Base-by-base conservation (phyloP, 2,797 vertebrate genomes). In the Tamandua tetradactyla region DNA sequence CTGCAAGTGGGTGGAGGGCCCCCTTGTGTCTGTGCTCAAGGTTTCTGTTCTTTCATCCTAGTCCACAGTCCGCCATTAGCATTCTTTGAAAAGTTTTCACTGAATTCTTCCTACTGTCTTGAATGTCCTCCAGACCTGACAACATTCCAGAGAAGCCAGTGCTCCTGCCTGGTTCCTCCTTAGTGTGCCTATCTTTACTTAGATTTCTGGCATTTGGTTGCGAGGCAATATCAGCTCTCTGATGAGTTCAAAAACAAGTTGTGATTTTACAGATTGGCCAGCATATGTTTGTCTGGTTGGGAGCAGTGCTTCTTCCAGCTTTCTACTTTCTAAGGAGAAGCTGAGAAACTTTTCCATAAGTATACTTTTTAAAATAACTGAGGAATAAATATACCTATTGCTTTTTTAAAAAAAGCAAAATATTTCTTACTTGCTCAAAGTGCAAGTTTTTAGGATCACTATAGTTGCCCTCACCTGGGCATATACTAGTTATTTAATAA, bases 341-440 rank as follows among this genome's bases (percentile, higher is more conserved):
- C 4, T 30, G 17, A 89, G 23, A 93, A 79, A 86, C 42, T 30
- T 15, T 35, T 30, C 47, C 49, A 52, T 27, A 80, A 44, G 52
- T 55, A 32, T 22, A 44, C 42, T 20, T 89, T 86, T n/a, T 18
- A 52, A 42, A 20, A 85, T 25, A 81, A 89, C 52, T 32, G 14
- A 93, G 66, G 42, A 76, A 90, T 90, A 75, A 81, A 62, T 18
- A 55, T 20, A 55, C 18, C 20, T 55, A 62, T 5, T 62, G 27
- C 49, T 59, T 75, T 25, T 27, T 23, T 30, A 37, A 55, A 80
- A 80, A 89, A 78, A 17, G 3, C 55, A 87, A 61, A 87, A 7
- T 9, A 69, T 82, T 80, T 85, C 40, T 68, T 35, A 49, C 8
- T 59, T 5, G 35, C 35, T 57, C 30, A 95, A 35, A 86, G 13